These are phyloP conservation scores for Squalus acanthias DNA, from an alignment of 2,797 vertebrate genomes.

Conservation along the genomic window DNA sequence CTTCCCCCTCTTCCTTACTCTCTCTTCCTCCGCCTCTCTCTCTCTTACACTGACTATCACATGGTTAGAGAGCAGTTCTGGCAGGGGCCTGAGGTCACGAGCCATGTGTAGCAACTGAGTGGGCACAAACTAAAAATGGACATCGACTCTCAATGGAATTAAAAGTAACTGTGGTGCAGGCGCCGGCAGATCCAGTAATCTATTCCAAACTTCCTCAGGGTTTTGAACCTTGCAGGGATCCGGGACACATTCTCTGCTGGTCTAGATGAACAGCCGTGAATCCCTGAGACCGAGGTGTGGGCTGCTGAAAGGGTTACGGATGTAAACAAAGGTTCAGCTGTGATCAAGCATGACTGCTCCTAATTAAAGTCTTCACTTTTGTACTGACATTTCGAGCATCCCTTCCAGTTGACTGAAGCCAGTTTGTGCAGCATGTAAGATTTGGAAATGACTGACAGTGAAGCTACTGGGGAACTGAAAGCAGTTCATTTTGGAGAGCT, in stretches of 20 bases:
- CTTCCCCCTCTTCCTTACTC: neutral
- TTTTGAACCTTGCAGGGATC: neutral
- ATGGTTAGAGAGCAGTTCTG: no score
- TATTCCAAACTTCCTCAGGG: neutral
- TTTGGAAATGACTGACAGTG: constrained; percentile 52
- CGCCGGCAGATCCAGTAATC: neutral
- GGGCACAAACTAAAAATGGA: neutral
- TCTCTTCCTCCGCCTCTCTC: neutral
- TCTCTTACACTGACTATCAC: neutral
- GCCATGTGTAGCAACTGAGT: neutral
- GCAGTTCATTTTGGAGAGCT: constrained; percentile 34
- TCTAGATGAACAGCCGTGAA: neutral
- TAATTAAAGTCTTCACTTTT: constrained; percentile 14
- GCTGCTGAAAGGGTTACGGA: neutral
- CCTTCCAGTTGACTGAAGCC: neutral
- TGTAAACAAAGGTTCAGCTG: constrained; percentile 14
- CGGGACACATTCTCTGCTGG: neutral
- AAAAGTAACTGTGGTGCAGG: neutral
- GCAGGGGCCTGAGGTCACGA: no score
- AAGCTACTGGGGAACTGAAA: constrained; percentile 47
- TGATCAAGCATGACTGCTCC: constrained; percentile 4
- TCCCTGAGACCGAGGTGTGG: neutral
- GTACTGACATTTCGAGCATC: constrained; percentile 21
- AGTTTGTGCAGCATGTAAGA: constrained; percentile 52
- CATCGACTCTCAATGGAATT: neutral